A percentile compares a stretch with the other conserved stretches of the same genome.
Evolutionary conservation across 2,888 invertebrate species (phyloP).

Genomic region (Charanyca ferruginea): DNA sequence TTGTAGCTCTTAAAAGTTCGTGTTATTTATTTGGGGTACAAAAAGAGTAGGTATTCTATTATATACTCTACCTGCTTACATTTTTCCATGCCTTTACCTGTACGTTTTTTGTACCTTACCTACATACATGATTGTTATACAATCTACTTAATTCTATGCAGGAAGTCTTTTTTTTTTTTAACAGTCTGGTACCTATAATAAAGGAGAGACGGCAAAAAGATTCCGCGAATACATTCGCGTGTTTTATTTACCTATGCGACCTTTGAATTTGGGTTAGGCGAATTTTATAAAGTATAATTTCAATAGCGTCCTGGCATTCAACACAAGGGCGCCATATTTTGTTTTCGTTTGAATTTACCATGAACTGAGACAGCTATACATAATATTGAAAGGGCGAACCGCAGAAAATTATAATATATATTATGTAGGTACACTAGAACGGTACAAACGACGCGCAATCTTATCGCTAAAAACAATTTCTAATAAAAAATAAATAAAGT

Average conservation of each 20-base stretch:
- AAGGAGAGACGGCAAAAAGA: not conserved
- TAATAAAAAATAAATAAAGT: no score
- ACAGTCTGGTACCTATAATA: not conserved
- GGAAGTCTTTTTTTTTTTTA: not conserved
- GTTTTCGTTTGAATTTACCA: not conserved
- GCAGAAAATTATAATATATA: no score
- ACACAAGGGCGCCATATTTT: not conserved
- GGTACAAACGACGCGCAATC: no score
- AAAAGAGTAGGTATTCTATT: no score
- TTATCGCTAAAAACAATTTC: no score
- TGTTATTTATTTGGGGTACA: no score
- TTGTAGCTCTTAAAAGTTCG: no score
- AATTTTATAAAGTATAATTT: not conserved
- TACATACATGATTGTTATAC: not conserved
- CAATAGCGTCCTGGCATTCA: not conserved
- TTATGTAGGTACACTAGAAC: no score
- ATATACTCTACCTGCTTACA: no score
- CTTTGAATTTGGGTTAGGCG: conserved; percentile 12
- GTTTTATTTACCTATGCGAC: not conserved
- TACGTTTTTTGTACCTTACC: not conserved
- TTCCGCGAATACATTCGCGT: not conserved
- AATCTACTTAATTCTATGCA: not conserved
- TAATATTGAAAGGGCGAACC: no score
- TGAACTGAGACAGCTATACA: not conserved
- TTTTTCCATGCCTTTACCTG: no score